A percentile compares a stretch with the other conserved stretches of the same genome.
Evolutionary conservation across 2,113 vertebrate genomes (phyloP).

Genomic region (Pelecanoides urinatrix): DNA sequence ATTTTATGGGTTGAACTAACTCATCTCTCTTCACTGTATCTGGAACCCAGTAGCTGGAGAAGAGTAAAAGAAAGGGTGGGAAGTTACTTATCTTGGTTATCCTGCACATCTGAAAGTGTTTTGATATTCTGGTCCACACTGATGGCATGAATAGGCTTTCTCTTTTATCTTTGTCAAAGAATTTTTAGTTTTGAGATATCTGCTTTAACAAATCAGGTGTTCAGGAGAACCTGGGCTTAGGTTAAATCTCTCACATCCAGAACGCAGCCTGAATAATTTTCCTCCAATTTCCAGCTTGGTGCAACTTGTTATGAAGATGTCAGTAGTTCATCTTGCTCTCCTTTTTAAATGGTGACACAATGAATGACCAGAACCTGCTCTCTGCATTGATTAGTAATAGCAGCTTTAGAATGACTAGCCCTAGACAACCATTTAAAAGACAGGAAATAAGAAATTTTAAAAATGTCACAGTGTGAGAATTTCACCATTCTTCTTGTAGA

Average conservation of each 20-base stretch:
- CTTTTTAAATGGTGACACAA: neutral
- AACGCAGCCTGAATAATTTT: neutral
- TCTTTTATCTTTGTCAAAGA: neutral
- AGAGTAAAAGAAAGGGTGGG: neutral
- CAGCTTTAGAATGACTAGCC: neutral
- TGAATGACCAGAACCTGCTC: neutral
- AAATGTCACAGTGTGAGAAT: neutral
- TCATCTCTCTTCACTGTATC: neutral
- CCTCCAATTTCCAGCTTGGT: neutral
- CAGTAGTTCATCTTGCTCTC: neutral
- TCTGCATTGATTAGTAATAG: neutral
- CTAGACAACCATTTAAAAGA: neutral
- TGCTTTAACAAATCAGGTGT: neutral
- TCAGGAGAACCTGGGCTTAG: neutral
- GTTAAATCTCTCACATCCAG: neutral
- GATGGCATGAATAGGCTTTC: neutral
- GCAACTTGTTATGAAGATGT: neutral
- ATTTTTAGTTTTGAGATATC: neutral
- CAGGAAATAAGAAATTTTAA: neutral
- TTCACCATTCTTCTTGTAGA: neutral
- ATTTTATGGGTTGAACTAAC: neutral
- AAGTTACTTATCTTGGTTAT: neutral
- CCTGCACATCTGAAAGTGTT: neutral
- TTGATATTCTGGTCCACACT: neutral
- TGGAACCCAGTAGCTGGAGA: neutral